Percentiles rank a stretch among this genome's conserved stretches.
phyloP scores from a whole-genome alignment of 2,797 vertebrate genomes.

The Lepilemur ruficaudatus region DNA sequence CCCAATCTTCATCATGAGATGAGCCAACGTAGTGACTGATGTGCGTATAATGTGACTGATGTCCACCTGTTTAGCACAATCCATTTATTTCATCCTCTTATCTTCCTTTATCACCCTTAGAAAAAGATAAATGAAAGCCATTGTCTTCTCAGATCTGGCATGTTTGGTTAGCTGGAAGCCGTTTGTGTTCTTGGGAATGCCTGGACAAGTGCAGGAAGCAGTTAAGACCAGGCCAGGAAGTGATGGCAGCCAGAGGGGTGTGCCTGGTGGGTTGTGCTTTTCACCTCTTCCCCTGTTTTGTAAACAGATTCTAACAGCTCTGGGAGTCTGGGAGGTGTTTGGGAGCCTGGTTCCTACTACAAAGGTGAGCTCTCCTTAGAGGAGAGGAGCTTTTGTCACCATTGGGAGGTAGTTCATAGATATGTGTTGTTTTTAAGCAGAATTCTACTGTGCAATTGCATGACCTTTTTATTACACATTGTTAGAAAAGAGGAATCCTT shows the following conservation, averaged over 20 bases:
- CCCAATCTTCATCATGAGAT: background rate
- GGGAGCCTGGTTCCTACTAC: background rate
- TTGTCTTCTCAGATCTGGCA: background rate
- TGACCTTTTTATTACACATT: background rate
- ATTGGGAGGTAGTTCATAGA: background rate
- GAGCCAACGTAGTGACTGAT: background rate
- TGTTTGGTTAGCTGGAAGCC: background rate
- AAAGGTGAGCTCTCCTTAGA: background rate
- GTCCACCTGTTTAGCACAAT: background rate
- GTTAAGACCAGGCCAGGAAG: background rate
- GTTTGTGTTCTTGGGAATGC: background rate
- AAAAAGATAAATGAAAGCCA: conserved; percentile 10
- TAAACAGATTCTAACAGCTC: background rate
- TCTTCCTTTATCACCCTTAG: background rate
- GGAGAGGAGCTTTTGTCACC: background rate
- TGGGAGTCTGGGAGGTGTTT: background rate
- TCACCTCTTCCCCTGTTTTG: background rate
- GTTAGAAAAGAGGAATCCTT: background rate
- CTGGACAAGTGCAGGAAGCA: background rate
- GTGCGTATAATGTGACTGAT: background rate
- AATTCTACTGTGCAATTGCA: background rate
- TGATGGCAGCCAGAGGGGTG: background rate
- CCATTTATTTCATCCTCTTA: conserved; percentile 34
- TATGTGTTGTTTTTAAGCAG: background rate
- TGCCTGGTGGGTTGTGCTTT: background rate